Conservation (phyloP, 2,888 invertebrate genomes). For the Nephrotoma appendiculata region DNA sequence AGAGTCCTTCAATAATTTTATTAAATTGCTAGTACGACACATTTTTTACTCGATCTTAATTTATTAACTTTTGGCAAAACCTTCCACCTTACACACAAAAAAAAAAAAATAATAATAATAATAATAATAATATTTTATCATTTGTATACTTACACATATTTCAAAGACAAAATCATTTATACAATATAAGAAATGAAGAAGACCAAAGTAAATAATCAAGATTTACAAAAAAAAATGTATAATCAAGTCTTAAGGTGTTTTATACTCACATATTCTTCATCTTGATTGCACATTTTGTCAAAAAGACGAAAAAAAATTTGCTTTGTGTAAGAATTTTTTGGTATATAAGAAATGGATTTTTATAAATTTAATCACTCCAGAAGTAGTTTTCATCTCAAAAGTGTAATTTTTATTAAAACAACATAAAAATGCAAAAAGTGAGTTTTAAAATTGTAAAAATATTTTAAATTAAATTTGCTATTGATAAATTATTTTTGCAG, state of each 20-base stretch:
- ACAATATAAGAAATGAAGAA: neutral
- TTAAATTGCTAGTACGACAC: neutral
- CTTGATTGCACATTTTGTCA: neutral
- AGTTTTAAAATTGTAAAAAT: neutral
- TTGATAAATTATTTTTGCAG: neutral
- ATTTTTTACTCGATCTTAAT: neutral
- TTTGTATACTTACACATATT: neutral
- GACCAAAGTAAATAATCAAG: neutral
- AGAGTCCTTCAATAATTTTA: neutral
- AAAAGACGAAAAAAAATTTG: neutral
- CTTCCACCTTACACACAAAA: neutral
- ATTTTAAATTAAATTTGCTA: neutral
- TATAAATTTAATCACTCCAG: neutral
- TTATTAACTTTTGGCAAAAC: neutral
- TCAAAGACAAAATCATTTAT: neutral
- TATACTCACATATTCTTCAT: neutral
- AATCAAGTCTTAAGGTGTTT: neutral
- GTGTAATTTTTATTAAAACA: neutral
- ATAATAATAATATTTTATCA: neutral
- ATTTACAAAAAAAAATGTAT: neutral
- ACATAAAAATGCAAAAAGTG: constrained; percentile 4
- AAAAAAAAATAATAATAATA: too few species aligned
- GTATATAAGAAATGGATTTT: neutral
- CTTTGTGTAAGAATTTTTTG: neutral
- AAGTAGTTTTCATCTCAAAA: neutral